phyloP scores from a whole-genome alignment of 2,113 vertebrate species.

The Neodontobutis hainanensis region DNA sequence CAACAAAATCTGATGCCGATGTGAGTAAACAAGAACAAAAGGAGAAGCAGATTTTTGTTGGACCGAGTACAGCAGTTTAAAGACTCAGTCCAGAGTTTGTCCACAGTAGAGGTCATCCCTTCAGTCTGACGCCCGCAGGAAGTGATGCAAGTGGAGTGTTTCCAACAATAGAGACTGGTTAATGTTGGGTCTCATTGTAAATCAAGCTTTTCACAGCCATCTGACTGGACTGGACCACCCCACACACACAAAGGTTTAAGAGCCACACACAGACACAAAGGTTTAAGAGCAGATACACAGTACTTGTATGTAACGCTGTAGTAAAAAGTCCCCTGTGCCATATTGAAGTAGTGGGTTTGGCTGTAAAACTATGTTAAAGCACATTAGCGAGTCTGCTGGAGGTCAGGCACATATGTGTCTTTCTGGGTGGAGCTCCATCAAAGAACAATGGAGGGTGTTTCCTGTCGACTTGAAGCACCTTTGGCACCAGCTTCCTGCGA shows the following conservation, averaged over 20 bases:
- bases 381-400: constrained; percentile 24
- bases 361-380: constrained; percentile 29
- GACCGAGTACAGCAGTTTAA: no score
- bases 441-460: constrained; percentile 78
- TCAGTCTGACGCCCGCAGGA: constrained; percentile 48
- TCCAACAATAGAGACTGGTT: constrained; percentile 33
- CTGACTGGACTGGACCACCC: constrained; percentile 4
- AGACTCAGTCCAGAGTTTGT: no score
- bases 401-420: constrained; percentile 19
- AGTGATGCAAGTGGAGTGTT: constrained; percentile 49
- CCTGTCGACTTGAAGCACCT: constrained; percentile 68
- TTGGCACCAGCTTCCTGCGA: constrained; percentile 64
- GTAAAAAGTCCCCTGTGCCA: no score
- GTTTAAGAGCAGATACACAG: no score
- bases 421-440: constrained; percentile 49
- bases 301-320: no score
- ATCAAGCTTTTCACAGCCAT: constrained; percentile 20
- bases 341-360: no score
- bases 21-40: no score
- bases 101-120: neutral
- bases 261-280: neutral
- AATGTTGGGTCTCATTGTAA: constrained; percentile 20
- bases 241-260: no score
- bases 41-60: no score
- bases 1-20: no score